Conservation (phyloP, 1,140 invertebrate genomes). For the Philopotamus ludificatus region DNA sequence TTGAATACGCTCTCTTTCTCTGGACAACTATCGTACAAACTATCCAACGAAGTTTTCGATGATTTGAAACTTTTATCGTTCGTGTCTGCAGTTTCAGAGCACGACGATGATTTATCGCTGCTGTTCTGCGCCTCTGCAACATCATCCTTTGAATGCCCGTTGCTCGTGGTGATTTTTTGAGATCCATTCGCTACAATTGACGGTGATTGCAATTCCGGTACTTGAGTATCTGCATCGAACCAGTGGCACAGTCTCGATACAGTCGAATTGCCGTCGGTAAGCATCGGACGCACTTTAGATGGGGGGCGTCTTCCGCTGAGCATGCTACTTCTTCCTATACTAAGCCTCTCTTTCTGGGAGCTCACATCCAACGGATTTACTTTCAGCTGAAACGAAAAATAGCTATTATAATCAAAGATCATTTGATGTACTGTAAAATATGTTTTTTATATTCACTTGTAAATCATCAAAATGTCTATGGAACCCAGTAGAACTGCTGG, state of each 20-base stretch:
- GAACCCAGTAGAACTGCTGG: slow-evolving; percentile 45
- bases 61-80: slow-evolving; percentile 9
- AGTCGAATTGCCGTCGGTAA: background rate
- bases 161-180: slow-evolving; percentile 4
- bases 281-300: slow-evolving; percentile 49
- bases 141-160: background rate
- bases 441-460: slow-evolving; percentile 15
- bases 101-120: slow-evolving; percentile 46
- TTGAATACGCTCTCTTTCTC: slow-evolving; percentile 40
- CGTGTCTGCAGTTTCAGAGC: slow-evolving; percentile 38
- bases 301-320: slow-evolving; percentile 46
- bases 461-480: slow-evolving; percentile 35
- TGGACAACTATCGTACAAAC: slow-evolving; percentile 39
- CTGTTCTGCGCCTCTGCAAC: slow-evolving; percentile 38
- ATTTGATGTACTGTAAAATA: background rate
- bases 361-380: slow-evolving; percentile 47
- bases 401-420: background rate
- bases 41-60: slow-evolving; percentile 32
- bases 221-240: slow-evolving; percentile 45
- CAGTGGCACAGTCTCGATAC: slow-evolving; percentile 23
- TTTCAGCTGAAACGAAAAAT: slow-evolving; percentile 48
- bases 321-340: slow-evolving; percentile 49
- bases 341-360: slow-evolving; percentile 49
- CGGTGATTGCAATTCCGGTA: slow-evolving; percentile 47
- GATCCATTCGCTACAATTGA: slow-evolving; percentile 35